Evolutionary conservation across 1,140 invertebrate genomes (phyloP), one percentile per base, ranked within the genome.

Genomic region (Stratiolaelaps scimitus): DNA sequence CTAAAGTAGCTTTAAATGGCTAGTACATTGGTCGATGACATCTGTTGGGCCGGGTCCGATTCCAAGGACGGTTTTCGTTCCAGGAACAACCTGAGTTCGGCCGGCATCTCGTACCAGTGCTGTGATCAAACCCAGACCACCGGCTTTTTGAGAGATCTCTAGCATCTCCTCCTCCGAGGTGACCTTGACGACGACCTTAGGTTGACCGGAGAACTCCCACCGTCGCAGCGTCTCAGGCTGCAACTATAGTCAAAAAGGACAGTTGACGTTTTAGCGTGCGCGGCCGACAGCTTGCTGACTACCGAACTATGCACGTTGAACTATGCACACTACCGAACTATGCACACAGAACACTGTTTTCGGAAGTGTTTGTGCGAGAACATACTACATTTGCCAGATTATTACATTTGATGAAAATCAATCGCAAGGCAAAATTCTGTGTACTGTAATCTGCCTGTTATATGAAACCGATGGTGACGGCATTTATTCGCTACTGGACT

Each of bases 31-130:
- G 77, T 93, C 85, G 69, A 95, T 81, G 29, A 84, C 72, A 69
- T 79, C 75, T 69, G 81, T 81, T 65, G 83, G 82, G 40, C 85
- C 78, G 69, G 78, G 92, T n/a, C 92, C 92, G 68, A 96, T 80
- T 7, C 85, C 90, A 65, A 93, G 77, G 20, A 94, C 91, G 69
- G 92, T 97, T 70, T 81, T 81, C 23, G 87, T 86, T 67, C 90
- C 91, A 26, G 83, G 79, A 40, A 83, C 83, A 69, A 95, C 84
- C 78, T 96, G 89, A 26, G 92, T 96, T 70, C 85, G 81, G 23
- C 92, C 92, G 26, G 90, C 91, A 80, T 96, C 92, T 69, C 81
- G 77, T 70, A 95, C 84, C 10, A 89, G 70, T 70, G 83, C 83
- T 28, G 84, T 82, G 47, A 85, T 78, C 4, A 95, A 73, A 64